A percentile compares a stretch with the other conserved stretches of the same genome.
Evolutionary conservation across 2,888 invertebrate species (phyloP).

Genomic region (Alviniconcha strummeri): DNA sequence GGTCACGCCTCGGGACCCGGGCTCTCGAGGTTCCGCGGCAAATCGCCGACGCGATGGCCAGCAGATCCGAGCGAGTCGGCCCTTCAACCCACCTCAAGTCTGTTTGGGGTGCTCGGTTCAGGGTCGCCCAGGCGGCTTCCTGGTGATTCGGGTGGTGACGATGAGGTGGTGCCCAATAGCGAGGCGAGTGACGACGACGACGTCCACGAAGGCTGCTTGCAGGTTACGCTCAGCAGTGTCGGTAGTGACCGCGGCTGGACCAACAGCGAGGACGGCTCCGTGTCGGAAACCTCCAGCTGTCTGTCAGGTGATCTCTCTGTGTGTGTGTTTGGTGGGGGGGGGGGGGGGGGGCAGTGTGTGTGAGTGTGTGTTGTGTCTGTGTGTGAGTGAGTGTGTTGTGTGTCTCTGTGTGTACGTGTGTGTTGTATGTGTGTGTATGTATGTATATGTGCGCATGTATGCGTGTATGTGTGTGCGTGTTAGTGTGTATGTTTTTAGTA

Average conservation of each 20-base stretch:
- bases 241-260: too few species aligned
- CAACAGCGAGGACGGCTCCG: background rate
- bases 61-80: too few species aligned
- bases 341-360: background rate
- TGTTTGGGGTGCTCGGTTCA: too few species aligned
- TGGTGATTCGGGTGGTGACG: background rate
- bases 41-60: too few species aligned
- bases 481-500: background rate
- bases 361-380: background rate
- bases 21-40: too few species aligned
- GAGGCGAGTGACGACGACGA: conserved; percentile 5
- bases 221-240: background rate
- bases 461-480: background rate
- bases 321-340: too few species aligned
- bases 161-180: background rate
- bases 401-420: background rate
- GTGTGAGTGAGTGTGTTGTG: background rate
- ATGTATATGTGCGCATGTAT: background rate
- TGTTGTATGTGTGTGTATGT: background rate
- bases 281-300: conserved; percentile 4
- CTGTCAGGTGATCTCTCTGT: conserved; percentile 2
- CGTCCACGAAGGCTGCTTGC: background rate
- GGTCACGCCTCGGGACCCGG: too few species aligned
- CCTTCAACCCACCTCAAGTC: too few species aligned
- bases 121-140: too few species aligned